Percentiles rank a stretch among this genome's conserved stretches.
Evolutionary conservation across 2,113 vertebrate genomes (phyloP).

Genomic region (Castor canadensis): DNA sequence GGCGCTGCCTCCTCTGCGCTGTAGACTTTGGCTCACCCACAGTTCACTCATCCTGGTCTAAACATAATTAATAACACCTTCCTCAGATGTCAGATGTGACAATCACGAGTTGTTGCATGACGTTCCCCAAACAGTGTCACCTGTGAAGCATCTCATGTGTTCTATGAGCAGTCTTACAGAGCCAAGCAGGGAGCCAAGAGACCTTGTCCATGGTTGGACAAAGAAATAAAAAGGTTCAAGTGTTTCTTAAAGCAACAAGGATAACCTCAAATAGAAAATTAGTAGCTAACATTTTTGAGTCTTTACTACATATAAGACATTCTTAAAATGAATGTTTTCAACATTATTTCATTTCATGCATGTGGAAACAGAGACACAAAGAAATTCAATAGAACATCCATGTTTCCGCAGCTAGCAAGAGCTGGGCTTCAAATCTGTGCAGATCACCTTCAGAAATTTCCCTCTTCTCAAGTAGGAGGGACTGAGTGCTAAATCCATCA

Average conservation of each 20-base stretch:
- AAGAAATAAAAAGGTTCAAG: background rate
- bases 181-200: background rate
- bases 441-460: background rate
- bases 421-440: background rate
- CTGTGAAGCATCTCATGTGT: background rate
- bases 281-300: background rate
- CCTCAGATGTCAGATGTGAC: background rate
- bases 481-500: too few species aligned
- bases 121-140: background rate
- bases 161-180: background rate
- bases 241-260: background rate
- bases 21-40: background rate
- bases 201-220: background rate
- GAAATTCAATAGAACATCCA: background rate
- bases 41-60: background rate
- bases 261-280: background rate
- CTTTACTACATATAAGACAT: background rate
- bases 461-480: background rate
- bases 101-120: background rate
- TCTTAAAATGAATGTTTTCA: background rate
- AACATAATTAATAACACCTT: background rate
- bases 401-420: background rate
- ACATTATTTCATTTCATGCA: background rate
- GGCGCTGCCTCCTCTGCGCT: background rate
- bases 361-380: background rate